Conservation (phyloP, 2,113 vertebrate genomes). For the Apteryx owenii region DNA sequence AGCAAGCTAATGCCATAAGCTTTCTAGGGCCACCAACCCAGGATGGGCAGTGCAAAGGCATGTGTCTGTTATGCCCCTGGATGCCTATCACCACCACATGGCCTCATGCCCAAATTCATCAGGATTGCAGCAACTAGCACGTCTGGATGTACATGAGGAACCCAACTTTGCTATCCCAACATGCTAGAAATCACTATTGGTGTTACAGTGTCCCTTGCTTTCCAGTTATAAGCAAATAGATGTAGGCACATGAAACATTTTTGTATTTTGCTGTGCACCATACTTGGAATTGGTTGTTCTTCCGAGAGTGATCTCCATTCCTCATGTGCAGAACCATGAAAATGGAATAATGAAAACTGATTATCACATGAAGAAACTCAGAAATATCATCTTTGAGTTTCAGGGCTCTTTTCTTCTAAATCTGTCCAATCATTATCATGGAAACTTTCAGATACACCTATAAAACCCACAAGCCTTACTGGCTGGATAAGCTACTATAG, state of each 20-base stretch:
- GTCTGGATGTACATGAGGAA: not conserved
- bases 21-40: not conserved
- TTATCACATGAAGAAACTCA: not conserved
- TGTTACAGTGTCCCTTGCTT: not conserved
- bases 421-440: not conserved
- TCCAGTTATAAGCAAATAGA: not conserved
- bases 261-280: not conserved
- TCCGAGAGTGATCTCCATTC: not conserved
- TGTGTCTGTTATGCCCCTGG: not conserved
- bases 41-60: not conserved
- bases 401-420: not conserved
- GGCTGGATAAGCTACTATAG: not conserved
- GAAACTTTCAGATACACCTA: conserved; percentile 27
- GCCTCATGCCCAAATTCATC: not conserved
- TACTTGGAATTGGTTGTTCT: not conserved
- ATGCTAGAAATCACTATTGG: accelerated
- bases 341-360: not conserved
- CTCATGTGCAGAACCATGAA: not conserved
- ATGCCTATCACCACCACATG: not conserved
- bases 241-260: not conserved
- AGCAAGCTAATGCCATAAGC: accelerated
- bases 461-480: not conserved
- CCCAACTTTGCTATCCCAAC: not conserved
- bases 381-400: not conserved
- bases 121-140: not conserved